Evolutionary conservation across 2,888 invertebrate species (phyloP).

Genomic region (Drosophila nigritarsus): DNA sequence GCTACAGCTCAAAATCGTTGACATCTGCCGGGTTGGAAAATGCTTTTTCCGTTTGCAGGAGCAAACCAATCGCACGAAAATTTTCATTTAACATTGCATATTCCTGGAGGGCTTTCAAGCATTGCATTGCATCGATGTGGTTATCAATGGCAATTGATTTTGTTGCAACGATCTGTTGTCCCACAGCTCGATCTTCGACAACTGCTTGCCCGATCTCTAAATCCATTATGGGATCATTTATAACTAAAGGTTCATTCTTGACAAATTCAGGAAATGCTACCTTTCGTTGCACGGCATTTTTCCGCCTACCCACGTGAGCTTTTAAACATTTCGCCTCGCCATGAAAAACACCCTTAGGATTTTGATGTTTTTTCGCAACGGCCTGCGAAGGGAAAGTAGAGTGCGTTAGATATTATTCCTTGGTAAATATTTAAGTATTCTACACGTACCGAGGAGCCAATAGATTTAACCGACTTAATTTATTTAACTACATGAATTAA

Average conservation of each 20-base stretch:
- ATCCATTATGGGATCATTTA: neutral
- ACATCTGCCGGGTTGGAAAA: constrained; percentile 61
- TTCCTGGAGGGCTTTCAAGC: constrained; percentile 77
- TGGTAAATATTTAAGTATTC: no score
- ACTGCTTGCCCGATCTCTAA: constrained; percentile 1
- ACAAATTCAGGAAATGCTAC: neutral
- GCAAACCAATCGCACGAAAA: constrained; percentile 80
- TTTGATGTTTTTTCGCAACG: constrained; percentile 2
- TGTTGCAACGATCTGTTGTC: neutral
- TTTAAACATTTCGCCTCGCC: constrained; percentile 7
- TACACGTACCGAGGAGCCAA: constrained; percentile 2
- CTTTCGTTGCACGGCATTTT: neutral
- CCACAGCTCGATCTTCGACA: neutral
- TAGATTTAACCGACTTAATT: no score
- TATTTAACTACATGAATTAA: neutral
- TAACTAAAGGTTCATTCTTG: neutral
- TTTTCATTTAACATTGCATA: constrained; percentile 81
- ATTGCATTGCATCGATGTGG: constrained; percentile 38
- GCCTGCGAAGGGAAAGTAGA: no score
- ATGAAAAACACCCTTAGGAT: neutral
- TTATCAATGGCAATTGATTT: constrained; percentile 16
- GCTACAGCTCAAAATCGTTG: constrained; percentile 47
- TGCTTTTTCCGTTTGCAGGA: constrained; percentile 76
- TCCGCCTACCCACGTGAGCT: no score
- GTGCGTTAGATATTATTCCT: neutral